phyloP scores from a whole-genome alignment of 2,113 vertebrate genomes.

The Panurus biarmicus region DNA sequence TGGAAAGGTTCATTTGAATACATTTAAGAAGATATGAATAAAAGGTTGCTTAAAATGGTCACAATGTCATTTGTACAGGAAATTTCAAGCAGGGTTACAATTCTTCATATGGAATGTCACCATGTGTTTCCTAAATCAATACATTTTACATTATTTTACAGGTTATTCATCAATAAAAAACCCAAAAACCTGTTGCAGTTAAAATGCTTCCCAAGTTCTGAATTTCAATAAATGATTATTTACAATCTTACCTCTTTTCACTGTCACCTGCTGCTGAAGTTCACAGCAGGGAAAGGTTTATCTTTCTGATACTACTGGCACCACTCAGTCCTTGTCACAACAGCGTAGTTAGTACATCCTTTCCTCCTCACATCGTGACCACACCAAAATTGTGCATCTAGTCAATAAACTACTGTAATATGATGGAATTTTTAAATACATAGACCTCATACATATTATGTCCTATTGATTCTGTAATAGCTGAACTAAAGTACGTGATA shows the following conservation, averaged over 20 bases:
- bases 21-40: not conserved
- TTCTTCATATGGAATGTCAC: not conserved
- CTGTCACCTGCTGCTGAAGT: not conserved
- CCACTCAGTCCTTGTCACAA: not conserved
- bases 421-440: not conserved
- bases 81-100: not conserved
- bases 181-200: not conserved
- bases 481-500: not conserved
- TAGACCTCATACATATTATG: not conserved
- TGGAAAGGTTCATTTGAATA: not conserved
- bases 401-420: not conserved
- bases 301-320: not conserved
- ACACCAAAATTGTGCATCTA: not conserved
- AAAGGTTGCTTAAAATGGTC: not conserved
- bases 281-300: not conserved
- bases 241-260: constrained; percentile 14
- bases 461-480: not conserved
- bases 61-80: not conserved
- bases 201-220: not conserved
- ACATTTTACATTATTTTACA: not conserved
- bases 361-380: not conserved
- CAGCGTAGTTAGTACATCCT: not conserved
- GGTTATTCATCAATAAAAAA: not conserved
- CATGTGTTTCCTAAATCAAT: not conserved
- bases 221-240: not conserved